A percentile compares a stretch with the other conserved stretches of the same genome.
Conservation (phyloP, 1,140 invertebrate species). For the Lordiphosa stackelbergi region DNA sequence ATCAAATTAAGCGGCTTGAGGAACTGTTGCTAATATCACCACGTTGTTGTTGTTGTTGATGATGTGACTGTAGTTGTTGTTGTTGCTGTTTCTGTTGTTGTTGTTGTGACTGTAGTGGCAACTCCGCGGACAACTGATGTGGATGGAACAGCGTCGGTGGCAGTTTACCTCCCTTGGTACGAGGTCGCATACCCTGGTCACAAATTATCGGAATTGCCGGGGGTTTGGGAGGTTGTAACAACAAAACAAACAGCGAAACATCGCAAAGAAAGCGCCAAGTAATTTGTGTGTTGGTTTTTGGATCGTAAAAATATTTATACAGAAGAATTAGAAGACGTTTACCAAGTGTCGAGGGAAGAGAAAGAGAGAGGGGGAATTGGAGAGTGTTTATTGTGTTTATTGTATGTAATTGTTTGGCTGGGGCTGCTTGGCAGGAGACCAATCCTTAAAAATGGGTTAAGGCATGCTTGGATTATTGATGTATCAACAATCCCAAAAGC, state of each 20-base stretch:
- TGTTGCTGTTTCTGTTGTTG: conserved; percentile 33
- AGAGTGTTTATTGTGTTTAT: conserved; percentile 36
- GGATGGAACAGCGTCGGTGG: conserved; percentile 47
- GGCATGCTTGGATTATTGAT: background rate
- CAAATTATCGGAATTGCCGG: conserved; percentile 5
- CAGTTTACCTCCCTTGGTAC: conserved; percentile 56
- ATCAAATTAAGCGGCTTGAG: conserved; percentile 72
- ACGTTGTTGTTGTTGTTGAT: conserved; percentile 57
- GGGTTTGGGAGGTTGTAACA: conserved; percentile 4
- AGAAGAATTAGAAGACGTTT: conserved; percentile 43
- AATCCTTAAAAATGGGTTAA: background rate
- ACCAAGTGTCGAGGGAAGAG: conserved; percentile 16
- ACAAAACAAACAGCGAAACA: conserved; percentile 37
- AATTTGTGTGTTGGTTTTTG: conserved; percentile 11
- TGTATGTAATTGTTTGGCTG: conserved; percentile 23
- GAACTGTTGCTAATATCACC: conserved; percentile 70
- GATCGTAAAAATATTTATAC: conserved; percentile 26
- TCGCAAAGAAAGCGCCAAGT: conserved; percentile 18
- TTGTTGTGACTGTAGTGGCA: conserved; percentile 48
- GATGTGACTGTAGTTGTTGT: conserved; percentile 33
- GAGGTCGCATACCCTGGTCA: conserved; percentile 50
- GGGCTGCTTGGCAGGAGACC: conserved; percentile 26
- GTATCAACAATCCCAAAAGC: conserved; percentile 1
- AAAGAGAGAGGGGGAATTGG: conserved; percentile 22
- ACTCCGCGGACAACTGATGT: conserved; percentile 27